These are phyloP conservation scores for Drosophila picticornis DNA, from an alignment of 2,888 invertebrate species.

Conservation along the genomic window DNA sequence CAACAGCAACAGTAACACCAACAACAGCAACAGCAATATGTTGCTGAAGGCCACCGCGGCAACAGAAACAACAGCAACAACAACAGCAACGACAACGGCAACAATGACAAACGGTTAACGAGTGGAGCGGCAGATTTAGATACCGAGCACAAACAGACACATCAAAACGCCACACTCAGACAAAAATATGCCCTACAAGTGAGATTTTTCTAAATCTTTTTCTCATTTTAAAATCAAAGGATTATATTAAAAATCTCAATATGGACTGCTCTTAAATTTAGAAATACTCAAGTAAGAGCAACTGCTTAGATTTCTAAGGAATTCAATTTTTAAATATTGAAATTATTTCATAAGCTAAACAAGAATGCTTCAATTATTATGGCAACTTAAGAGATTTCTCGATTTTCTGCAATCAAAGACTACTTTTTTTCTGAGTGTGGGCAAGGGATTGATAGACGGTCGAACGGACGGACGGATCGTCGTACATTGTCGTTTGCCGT, in stretches of 20 bases:
- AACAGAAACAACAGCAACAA: slow-evolving; percentile 25
- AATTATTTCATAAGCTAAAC: background rate
- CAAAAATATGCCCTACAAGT: background rate
- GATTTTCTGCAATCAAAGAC: background rate
- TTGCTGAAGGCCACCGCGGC: slow-evolving; percentile 66
- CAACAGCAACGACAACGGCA: slow-evolving; percentile 40
- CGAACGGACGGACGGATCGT: slow-evolving; percentile 15
- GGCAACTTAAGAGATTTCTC: background rate
- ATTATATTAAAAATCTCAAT: background rate
- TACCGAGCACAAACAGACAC: slow-evolving; percentile 60
- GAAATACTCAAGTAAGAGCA: background rate
- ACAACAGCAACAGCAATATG: slow-evolving; percentile 57
- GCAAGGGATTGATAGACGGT: slow-evolving; percentile 57
- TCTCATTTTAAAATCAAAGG: background rate
- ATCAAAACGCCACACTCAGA: slow-evolving; percentile 56
- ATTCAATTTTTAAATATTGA: background rate
- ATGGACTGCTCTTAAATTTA: background rate
- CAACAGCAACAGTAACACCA: slow-evolving; percentile 53
- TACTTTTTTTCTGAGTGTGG: slow-evolving; percentile 5
- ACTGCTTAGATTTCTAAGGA: background rate
- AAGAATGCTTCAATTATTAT: background rate
- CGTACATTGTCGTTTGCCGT: slow-evolving; percentile 58
- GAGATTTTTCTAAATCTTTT: background rate
- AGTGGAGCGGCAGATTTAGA: slow-evolving; percentile 66
- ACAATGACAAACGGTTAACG: slow-evolving; percentile 76